Evolutionary conservation across 2,888 invertebrate genomes (phyloP).

Genomic region (Campoletis raptor): DNA sequence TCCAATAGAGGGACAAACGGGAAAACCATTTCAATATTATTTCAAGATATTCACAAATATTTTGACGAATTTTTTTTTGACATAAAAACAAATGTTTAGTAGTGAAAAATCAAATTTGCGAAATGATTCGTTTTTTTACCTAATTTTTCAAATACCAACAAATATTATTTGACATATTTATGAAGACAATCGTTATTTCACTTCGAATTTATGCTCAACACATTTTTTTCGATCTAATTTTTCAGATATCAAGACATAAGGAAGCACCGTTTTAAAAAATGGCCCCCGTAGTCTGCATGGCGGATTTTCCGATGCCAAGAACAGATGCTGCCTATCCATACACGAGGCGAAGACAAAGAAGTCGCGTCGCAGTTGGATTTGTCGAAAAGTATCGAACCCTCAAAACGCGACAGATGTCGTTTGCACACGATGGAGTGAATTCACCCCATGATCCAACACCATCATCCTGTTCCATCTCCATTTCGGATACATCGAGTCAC

Average conservation of each 20-base stretch:
- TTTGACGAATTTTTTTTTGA: no score
- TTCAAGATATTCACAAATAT: background rate
- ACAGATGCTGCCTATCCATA: constrained; percentile 71
- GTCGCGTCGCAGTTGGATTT: constrained; percentile 62
- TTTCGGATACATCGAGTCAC: constrained; percentile 46
- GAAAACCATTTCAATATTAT: background rate
- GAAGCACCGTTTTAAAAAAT: constrained; percentile 64
- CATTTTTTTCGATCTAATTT: background rate
- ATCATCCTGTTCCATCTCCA: constrained; percentile 44
- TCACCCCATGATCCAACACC: constrained; percentile 41
- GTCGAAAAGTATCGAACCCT: constrained; percentile 72
- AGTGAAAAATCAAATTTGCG: background rate
- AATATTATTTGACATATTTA: background rate
- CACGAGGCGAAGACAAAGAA: constrained; percentile 70
- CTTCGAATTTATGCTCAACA: background rate
- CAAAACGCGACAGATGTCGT: constrained; percentile 66
- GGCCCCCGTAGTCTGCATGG: constrained; percentile 79
- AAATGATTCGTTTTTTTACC: background rate
- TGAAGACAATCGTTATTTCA: background rate
- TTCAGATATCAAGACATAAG: constrained; percentile 5
- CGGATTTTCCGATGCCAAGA: constrained; percentile 74
- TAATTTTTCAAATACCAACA: background rate
- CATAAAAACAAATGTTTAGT: background rate
- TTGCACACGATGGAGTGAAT: constrained; percentile 33
- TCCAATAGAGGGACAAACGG: no score